Conservation (phyloP, 2,888 invertebrate species). For the Stegophylla sp. region DNA sequence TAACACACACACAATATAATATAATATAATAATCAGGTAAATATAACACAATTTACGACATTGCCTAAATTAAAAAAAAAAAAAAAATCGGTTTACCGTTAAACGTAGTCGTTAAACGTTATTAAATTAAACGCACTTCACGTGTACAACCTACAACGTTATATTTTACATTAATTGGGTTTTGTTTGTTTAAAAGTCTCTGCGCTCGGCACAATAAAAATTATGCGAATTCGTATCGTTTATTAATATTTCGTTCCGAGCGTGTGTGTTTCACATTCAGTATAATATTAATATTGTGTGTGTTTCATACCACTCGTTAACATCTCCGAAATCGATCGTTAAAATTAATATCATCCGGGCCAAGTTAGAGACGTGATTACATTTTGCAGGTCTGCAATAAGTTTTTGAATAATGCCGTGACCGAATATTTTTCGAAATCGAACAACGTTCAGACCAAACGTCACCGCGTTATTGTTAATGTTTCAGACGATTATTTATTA, state of each 20-base stretch:
- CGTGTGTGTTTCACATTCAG: neutral
- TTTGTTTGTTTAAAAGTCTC: neutral
- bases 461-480: too few species aligned
- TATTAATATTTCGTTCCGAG: neutral
- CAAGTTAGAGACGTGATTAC: neutral
- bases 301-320: neutral
- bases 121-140: neutral
- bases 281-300: neutral
- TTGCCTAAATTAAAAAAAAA: neutral
- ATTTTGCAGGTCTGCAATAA: neutral
- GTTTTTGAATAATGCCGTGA: neutral
- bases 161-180: neutral
- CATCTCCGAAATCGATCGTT: neutral
- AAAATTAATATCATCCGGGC: neutral
- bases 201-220: neutral
- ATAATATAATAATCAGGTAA: neutral
- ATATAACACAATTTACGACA: neutral
- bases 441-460: neutral
- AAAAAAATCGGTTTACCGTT: constrained; percentile 22
- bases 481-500: too few species aligned
- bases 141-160: neutral
- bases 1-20: too few species aligned
- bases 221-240: neutral
- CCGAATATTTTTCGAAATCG: neutral
- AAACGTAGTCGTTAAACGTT: neutral